Evolutionary conservation across 2,797 vertebrate species (phyloP), one percentile per base, ranked within the genome.

Genomic region (Channallabes apus): DNA sequence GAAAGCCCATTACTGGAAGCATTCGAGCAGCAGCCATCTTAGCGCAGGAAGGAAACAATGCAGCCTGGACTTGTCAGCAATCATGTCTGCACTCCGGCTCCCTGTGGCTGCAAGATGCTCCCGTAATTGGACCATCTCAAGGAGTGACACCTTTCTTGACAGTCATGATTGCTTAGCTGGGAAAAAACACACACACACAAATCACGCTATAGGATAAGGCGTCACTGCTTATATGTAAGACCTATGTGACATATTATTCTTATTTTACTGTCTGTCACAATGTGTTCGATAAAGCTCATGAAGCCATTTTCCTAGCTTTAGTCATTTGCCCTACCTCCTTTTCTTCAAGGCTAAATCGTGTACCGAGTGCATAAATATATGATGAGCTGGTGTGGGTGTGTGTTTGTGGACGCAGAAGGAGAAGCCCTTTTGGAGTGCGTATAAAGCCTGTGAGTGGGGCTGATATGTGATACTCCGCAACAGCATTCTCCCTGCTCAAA

Each of bases 381-480:
- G 88, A 92, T 90, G 86, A 88, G n/a, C 20, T 41, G 64, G 85
- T 64, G 88, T 51, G 11, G 35, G 61, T 67, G 85, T 64, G 88
- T 51, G 65, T 67, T 80, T 81, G 22, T 78, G 83, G 84, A 89
- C 87, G 83, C 84, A 65, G 84, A 85, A 82, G 89, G 86, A 89
- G 85, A 86, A 90, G 90, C 91, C 92, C 88, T 91, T 80, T 89
- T 91, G 86, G 84, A 89, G 90, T 89, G 89, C 87, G 86, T 89
- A 88, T 91, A 88, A 89, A 91, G 90, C 86, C 77, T 86, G 91
- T 81, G 82, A 87, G 88, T 46, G 84, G 38, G 85, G 88, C 82
- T 86, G 94, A 90, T 91, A 94, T 92, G 91, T 91, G 93, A 94
- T 93, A 93, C 93, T 90, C 90, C 89, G 80, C 88, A 84, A 83